A percentile compares a stretch with the other conserved stretches of the same genome.
Evolutionary conservation across 2,113 vertebrate species (phyloP).

Genomic region (Halcyon malimbica): DNA sequence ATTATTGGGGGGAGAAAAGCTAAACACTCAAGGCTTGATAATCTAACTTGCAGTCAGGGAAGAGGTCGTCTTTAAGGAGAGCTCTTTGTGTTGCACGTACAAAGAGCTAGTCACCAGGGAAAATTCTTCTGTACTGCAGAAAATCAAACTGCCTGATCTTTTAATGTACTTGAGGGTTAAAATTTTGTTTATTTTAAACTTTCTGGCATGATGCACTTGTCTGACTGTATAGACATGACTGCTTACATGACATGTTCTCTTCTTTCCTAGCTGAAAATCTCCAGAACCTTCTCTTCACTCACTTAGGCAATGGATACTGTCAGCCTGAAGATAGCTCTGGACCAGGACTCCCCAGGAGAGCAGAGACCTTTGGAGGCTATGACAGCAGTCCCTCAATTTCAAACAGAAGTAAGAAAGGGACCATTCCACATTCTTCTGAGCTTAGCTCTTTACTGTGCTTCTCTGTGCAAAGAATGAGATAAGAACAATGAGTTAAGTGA

Average conservation of each 20-base stretch:
- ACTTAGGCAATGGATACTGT: slow-evolving; percentile 49
- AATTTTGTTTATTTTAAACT: background rate
- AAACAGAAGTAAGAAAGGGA: slow-evolving; percentile 79
- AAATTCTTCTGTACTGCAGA: background rate
- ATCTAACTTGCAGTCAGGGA: background rate
- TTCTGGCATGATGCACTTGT: background rate
- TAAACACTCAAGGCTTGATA: background rate
- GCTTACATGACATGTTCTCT: background rate
- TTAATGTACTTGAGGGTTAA: background rate
- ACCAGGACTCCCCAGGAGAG: slow-evolving; percentile 74
- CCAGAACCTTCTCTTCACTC: slow-evolving; percentile 84
- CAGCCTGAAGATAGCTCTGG: slow-evolving; percentile 71
- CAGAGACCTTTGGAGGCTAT: slow-evolving; percentile 88
- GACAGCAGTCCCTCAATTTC: slow-evolving; percentile 75
- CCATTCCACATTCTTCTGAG: background rate
- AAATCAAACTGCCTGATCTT: background rate
- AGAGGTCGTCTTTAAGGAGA: background rate
- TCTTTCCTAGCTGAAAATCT: slow-evolving; percentile 85
- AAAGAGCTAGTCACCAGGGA: background rate
- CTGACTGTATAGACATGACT: background rate
- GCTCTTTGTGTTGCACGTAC: too few relatives aligned
- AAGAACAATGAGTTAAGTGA: background rate
- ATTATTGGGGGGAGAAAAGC: background rate
- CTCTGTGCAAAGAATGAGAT: background rate
- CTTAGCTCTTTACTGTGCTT: background rate